A percentile compares a stretch with the other conserved stretches of the same genome.
Conservation (phyloP, 2,888 invertebrate genomes). For the Phorcus lineatus region DNA sequence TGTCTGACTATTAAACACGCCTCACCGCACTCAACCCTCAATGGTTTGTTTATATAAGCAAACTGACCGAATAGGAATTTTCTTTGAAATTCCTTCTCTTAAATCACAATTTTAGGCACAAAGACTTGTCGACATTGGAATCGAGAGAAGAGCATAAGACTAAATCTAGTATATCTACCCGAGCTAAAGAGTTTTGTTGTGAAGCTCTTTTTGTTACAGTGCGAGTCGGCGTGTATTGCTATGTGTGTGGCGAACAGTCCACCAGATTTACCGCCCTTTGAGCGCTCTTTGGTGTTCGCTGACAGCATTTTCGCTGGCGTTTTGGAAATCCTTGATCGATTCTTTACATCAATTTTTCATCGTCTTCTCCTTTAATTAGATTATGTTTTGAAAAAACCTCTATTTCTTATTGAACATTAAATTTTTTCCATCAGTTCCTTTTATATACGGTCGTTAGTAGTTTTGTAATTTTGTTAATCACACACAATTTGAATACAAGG, state of each 20-base stretch:
- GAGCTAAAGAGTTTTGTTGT: slow-evolving; percentile 4
- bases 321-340: too few relatives aligned
- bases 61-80: slow-evolving; percentile 5
- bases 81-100: slow-evolving; percentile 15
- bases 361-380: not conserved
- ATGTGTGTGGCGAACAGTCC: slow-evolving; percentile 8
- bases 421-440: too few relatives aligned
- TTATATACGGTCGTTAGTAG: too few relatives aligned
- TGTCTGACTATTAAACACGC: not conserved
- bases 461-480: too few relatives aligned
- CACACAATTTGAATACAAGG: too few relatives aligned
- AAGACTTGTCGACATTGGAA: slow-evolving; percentile 20
- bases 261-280: slow-evolving; percentile 18
- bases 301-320: too few relatives aligned
- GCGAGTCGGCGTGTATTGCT: not conserved
- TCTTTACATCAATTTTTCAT: too few relatives aligned
- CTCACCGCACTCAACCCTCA: not conserved
- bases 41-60: not conserved
- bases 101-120: slow-evolving; percentile 16
- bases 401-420: not conserved
- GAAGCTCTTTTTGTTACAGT: slow-evolving; percentile 11
- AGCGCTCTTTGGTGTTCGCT: not conserved
- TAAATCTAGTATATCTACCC: slow-evolving; percentile 15
- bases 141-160: not conserved
- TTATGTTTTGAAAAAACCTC: not conserved